phyloP scores from a whole-genome alignment of 2,888 invertebrate genomes.

The Pyrrhosoma nymphula region DNA sequence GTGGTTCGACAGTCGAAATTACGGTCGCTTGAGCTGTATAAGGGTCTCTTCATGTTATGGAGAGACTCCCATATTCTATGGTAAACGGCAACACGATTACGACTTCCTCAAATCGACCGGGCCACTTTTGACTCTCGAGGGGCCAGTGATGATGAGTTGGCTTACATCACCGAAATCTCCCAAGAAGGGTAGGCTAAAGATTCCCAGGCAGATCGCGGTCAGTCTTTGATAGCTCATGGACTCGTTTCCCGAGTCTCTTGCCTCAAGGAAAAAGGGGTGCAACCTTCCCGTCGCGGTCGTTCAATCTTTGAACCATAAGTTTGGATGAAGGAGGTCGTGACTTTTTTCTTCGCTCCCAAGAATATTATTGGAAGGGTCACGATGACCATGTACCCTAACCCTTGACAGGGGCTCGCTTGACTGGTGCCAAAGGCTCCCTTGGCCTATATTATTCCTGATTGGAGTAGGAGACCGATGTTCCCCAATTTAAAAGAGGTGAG shows the following conservation, averaged over 20 bases:
- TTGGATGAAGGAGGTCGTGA: neutral
- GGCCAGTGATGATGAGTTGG: neutral
- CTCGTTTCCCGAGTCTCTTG: neutral
- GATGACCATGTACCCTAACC: neutral
- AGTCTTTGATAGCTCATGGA: neutral
- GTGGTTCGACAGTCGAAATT: no score
- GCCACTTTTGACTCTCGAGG: neutral
- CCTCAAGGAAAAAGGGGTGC: neutral
- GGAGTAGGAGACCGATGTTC: neutral
- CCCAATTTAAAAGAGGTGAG: neutral
- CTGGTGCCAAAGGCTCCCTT: neutral
- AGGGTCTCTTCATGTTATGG: no score
- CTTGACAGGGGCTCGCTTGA: neutral
- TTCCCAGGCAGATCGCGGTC: neutral
- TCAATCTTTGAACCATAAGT: neutral
- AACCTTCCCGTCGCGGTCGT: neutral
- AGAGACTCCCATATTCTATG: no score
- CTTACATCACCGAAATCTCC: neutral
- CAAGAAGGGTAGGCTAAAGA: neutral
- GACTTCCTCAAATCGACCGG: neutral
- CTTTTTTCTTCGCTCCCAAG: conserved; percentile 7
- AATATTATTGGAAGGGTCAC: neutral
- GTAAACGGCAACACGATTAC: neutral
- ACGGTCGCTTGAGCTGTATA: no score
- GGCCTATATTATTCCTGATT: neutral